Conservation (phyloP, 2,113 vertebrate species). For the Notarius quadriscutis region DNA sequence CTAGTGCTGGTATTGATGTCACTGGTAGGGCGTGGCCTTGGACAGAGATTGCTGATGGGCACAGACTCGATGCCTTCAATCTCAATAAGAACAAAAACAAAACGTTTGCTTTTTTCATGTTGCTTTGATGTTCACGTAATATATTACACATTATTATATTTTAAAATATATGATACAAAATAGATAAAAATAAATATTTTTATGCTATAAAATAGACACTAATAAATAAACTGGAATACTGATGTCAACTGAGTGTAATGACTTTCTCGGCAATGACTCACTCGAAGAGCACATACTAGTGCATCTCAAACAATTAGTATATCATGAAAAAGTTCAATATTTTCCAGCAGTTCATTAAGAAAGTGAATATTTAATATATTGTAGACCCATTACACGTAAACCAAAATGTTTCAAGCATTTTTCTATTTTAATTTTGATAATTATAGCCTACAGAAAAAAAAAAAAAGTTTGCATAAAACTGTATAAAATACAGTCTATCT, state of each 20-base stretch:
- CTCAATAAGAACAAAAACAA: constrained; percentile 61
- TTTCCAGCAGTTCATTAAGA: no score
- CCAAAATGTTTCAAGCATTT: no score
- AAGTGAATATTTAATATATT: no score
- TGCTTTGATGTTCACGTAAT: neutral
- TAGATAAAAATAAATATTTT: neutral
- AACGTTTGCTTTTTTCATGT: neutral
- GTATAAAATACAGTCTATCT: no score
- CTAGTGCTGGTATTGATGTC: constrained; percentile 94
- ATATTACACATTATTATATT: neutral
- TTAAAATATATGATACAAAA: neutral
- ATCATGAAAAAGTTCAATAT: no score
- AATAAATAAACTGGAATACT: neutral
- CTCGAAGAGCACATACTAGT: neutral
- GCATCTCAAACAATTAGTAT: no score
- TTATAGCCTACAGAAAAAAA: no score
- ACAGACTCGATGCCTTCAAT: constrained; percentile 90
- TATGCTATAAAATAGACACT: neutral
- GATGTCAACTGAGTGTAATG: neutral
- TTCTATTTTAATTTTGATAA: no score
- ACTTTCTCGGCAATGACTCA: neutral
- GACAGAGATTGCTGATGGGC: constrained; percentile 83
- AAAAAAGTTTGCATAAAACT: no score
- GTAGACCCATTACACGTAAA: no score
- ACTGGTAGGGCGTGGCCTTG: constrained; percentile 89